Base-by-base conservation (phyloP, 1,140 invertebrate species). In the Drosophila funebris region DNA sequence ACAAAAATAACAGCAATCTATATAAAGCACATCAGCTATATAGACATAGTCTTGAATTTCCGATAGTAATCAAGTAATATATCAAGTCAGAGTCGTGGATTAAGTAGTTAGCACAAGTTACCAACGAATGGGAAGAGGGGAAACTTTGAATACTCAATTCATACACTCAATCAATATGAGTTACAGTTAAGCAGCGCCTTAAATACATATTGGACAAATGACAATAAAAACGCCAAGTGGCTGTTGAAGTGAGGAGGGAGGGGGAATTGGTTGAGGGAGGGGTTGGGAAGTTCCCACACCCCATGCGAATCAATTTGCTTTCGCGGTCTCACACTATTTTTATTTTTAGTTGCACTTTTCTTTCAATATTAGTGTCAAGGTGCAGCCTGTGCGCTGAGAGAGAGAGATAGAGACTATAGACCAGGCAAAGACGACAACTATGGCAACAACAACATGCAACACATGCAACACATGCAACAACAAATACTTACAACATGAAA, bases 281-380 rank as follows among this genome's bases (percentile, higher is more conserved):
- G 44, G 33, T 27, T 36, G 53, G 16, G 20, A 33, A 69, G 46
- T 31, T 36, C 18, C 31, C 44, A 63, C 57, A 62, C 20, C 46
- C 62, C 18, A 43, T 41, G 53, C 63, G 62, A 73, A 78, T 70
- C 67, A 76, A 87, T 82, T 81, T 67, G 69, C 70, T 80, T 73
- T 85, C 69, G 64, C 77, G 74, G 70, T 80, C 68, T 70, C 48
- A 29, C 58, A 63, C 63, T 63, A 60, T 69, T 72, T 81, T 76
- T 87, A 87, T 87, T 87, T 87, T 76, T 87, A 82, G 83, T 71
- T 82, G 83, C 83, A 88, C 75, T 81, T 84, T 74, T 74, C 56
- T 79, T 85, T 85, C 61, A 83, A 87, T 82, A 87, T 88, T 78
- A 87, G 83, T 88, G 82, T 87, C 82, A 87, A 87, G 82, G 82